Percentiles rank a stretch among this genome's conserved stretches.
phyloP scores from a whole-genome alignment of 2,888 invertebrate genomes.

The Apamea sordens region DNA sequence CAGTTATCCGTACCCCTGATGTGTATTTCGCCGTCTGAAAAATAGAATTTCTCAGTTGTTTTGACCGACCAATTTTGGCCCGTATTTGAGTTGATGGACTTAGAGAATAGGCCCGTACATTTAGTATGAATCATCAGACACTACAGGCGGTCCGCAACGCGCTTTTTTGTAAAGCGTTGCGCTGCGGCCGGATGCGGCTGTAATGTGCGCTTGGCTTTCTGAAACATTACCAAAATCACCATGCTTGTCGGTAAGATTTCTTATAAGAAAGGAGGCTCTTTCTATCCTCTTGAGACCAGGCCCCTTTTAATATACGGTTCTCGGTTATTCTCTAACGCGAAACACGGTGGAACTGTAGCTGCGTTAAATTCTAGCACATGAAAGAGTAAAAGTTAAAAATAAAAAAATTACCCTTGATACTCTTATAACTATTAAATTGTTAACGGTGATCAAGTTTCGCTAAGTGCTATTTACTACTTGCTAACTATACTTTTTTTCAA shows the following conservation, averaged over 20 bases:
- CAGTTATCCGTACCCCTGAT: no score
- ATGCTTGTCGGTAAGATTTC: neutral
- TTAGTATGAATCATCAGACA: neutral
- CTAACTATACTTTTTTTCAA: neutral
- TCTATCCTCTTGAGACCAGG: conserved; percentile 3
- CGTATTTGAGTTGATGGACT: no score
- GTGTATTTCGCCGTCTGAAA: no score
- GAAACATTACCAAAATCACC: neutral
- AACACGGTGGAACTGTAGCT: neutral
- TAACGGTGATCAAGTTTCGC: neutral
- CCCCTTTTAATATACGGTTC: neutral
- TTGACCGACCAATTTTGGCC: no score
- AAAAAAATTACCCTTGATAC: no score
- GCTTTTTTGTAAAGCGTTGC: neutral
- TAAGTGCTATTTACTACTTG: no score
- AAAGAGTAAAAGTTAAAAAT: neutral
- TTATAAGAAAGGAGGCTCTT: neutral
- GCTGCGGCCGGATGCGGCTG: neutral
- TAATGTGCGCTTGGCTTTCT: neutral
- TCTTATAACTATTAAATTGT: neutral
- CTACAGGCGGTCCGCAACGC: neutral
- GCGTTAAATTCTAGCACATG: neutral
- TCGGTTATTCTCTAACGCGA: neutral
- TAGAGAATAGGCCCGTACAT: neutral
- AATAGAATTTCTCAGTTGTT: no score